Percentiles rank a stretch among this genome's conserved stretches.
Evolutionary conservation across 2,888 invertebrate species (phyloP).

Genomic region (Himalopsyche japonica): DNA sequence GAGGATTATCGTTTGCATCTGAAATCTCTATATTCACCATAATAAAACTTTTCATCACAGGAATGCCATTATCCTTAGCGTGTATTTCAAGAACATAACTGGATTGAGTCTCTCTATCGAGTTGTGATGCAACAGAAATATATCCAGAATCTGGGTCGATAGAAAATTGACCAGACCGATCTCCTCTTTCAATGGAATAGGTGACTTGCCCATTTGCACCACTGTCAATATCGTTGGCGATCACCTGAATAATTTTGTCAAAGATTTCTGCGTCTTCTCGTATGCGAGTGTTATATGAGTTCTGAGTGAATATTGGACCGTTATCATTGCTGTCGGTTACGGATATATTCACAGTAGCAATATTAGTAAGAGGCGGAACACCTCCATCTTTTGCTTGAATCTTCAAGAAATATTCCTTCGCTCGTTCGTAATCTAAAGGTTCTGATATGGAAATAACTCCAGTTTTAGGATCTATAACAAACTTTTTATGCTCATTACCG

Average conservation of each 20-base stretch:
- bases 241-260: slow-evolving; percentile 73
- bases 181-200: slow-evolving; percentile 75
- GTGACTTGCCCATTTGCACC: slow-evolving; percentile 77
- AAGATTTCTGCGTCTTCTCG: slow-evolving; percentile 78
- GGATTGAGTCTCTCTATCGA: slow-evolving; percentile 83
- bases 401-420: slow-evolving; percentile 82
- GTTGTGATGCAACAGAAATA: slow-evolving; percentile 70
- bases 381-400: slow-evolving; percentile 91
- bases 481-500: slow-evolving; percentile 87
- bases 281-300: slow-evolving; percentile 74
- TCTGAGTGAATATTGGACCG: slow-evolving; percentile 77
- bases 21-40: slow-evolving; percentile 78
- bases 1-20: slow-evolving; percentile 93
- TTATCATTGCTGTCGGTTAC: slow-evolving; percentile 88
- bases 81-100: slow-evolving; percentile 79
- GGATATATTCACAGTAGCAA: slow-evolving; percentile 84
- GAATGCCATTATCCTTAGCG: slow-evolving; percentile 81
- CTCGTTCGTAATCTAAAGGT: slow-evolving; percentile 84
- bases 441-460: slow-evolving; percentile 79
- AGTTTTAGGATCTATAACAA: slow-evolving; percentile 71
- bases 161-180: slow-evolving; percentile 74
- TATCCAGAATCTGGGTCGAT: slow-evolving; percentile 79
- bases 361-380: slow-evolving; percentile 83
- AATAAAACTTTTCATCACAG: slow-evolving; percentile 73
- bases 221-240: slow-evolving; percentile 84